phyloP scores from a whole-genome alignment of 2,113 vertebrate genomes.

The Hipposideros armiger region DNA sequence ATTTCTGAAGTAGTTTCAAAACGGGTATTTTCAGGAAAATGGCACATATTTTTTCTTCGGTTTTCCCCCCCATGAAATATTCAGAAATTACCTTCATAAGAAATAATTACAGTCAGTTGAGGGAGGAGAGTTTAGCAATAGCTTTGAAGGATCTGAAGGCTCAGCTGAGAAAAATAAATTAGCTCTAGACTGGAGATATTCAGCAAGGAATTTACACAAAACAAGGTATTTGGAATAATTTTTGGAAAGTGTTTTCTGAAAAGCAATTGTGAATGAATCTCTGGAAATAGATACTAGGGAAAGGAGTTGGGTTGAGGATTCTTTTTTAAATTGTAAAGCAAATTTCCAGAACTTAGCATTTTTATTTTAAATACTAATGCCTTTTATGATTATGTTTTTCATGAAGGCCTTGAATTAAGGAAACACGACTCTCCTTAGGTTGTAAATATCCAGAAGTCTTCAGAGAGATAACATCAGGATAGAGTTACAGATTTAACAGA shows the following conservation, averaged over 20 bases:
- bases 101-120: constrained; percentile 27
- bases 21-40: constrained; percentile 52
- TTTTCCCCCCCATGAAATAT: background rate
- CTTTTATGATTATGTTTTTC: constrained; percentile 56
- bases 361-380: constrained; percentile 64
- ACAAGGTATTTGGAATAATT: constrained; percentile 22
- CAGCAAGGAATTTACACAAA: background rate
- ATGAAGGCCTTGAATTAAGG: constrained; percentile 62
- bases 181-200: constrained; percentile 9
- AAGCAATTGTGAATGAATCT: constrained; percentile 34
- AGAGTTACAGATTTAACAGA: constrained; percentile 79
- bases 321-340: constrained; percentile 45
- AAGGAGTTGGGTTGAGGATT: constrained; percentile 28
- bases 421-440: constrained; percentile 71
- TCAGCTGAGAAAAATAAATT: constrained; percentile 69
- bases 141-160: constrained; percentile 16
- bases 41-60: background rate
- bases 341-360: constrained; percentile 44
- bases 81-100: constrained; percentile 73
- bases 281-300: constrained; percentile 57
- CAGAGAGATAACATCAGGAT: constrained; percentile 73
- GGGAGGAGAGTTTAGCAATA: constrained; percentile 20
- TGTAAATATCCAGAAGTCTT: constrained; percentile 80
- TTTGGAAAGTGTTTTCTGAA: constrained; percentile 61
- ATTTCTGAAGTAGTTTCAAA: constrained; percentile 55